Base-by-base conservation (phyloP, 2,888 invertebrate genomes). In the Sinohyriopsis cumingii region DNA sequence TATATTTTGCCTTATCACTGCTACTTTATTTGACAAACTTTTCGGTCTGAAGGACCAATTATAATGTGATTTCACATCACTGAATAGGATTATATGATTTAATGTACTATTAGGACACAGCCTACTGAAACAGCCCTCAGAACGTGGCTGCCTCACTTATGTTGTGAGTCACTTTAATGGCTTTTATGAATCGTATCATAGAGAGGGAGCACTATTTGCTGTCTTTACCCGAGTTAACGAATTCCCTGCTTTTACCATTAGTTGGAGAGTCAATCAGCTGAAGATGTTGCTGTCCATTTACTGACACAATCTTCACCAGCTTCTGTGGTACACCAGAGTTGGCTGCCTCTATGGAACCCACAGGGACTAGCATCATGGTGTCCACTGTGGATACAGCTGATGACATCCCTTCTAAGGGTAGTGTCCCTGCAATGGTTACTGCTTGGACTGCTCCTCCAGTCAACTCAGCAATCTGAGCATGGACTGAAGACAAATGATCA, bases 211-310 rank as follows among this genome's bases (percentile, higher is more conserved):
- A 45, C 12, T 45, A 45, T 45, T 45, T 45, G 45, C 15, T 15
- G 5, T 45, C 45, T 45, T 45, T 45, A 45, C 45, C 45, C 3
- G 45, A 45, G 45, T 45, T 15, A 45, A 45, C 45, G 15, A 15
- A 45, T 45, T 45, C 15, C 15, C 45, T 45, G 12, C 45, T 45
- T 45, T 45, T 45, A 15, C 57, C 57, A 22, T 60, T 25, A 4
- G 63, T 19, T 55, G 55, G 55, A 55, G 67, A 54, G 55, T 70
- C 80, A 19, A 82, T 77, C 56, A 84, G 71, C 67, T 84, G 86
- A 76, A 86, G 78, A 60, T 83, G 83, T n/a, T 83, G 82, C 54
- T 82, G 82, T 45, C 82, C 82, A 59, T 80, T 80, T 45, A 84
- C 77, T 12, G 81, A 84, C 1, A 86, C 83, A 63, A 86, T 81